A percentile compares a stretch with the other conserved stretches of the same genome.
Conservation (phyloP, 2,888 invertebrate genomes). For the Hydropsyche betteni region DNA sequence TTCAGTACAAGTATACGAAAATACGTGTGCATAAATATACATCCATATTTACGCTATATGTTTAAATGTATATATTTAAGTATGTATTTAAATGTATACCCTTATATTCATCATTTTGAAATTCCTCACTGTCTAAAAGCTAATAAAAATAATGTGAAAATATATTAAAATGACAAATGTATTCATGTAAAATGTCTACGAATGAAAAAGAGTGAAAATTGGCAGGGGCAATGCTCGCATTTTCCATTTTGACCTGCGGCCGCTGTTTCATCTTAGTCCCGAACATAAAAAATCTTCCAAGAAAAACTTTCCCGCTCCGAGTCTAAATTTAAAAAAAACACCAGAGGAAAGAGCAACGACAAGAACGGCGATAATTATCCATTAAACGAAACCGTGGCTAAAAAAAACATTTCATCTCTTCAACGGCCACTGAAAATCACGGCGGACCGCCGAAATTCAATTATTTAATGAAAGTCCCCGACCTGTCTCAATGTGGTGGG, state of each 20-base stretch:
- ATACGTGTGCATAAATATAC: too few relatives aligned
- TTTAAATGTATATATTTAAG: too few relatives aligned
- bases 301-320: slow-evolving; percentile 48
- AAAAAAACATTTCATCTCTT: slow-evolving; percentile 10
- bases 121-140: background rate
- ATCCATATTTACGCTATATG: too few relatives aligned
- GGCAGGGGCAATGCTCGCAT: slow-evolving; percentile 4
- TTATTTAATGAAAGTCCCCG: slow-evolving; percentile 48
- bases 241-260: background rate
- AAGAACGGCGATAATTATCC: slow-evolving; percentile 50
- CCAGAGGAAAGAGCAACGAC: slow-evolving; percentile 17
- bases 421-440: slow-evolving; percentile 32
- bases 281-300: slow-evolving; percentile 43
- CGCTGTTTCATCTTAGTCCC: slow-evolving; percentile 42
- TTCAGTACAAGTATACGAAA: too few relatives aligned
- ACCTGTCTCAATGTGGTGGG: too few relatives aligned
- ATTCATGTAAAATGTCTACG: slow-evolving; percentile 22
- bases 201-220: slow-evolving; percentile 46
- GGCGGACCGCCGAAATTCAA: slow-evolving; percentile 43
- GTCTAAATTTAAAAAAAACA: slow-evolving; percentile 48
- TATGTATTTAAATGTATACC: too few relatives aligned
- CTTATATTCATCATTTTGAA: background rate
- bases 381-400: slow-evolving; percentile 10
- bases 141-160: background rate
- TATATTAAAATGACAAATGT: background rate